Percentiles rank a stretch among this genome's conserved stretches.
phyloP scores from a whole-genome alignment of 2,113 vertebrate genomes.

The Larimichthys polyactis region DNA sequence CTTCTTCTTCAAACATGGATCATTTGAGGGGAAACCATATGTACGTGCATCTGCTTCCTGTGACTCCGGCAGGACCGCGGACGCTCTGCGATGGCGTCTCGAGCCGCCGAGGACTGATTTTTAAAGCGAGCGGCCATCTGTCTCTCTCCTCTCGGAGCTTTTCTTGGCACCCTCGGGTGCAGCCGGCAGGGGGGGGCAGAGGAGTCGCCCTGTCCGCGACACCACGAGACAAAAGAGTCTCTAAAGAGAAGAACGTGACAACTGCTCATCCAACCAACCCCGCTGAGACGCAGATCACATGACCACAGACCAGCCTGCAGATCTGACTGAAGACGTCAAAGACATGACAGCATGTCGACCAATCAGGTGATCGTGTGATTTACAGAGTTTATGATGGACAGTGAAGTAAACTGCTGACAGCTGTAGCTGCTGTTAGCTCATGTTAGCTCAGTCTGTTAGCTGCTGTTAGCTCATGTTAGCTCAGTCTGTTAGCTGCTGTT shows the following conservation, averaged over 20 bases:
- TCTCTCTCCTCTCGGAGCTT: slow-evolving; percentile 72
- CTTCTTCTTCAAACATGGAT: slow-evolving; percentile 58
- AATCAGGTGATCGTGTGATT: no score
- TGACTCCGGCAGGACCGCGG: slow-evolving; percentile 67
- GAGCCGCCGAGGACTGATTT: slow-evolving; percentile 70
- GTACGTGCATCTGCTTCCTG: slow-evolving; percentile 81
- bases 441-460: no score
- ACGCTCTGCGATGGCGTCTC: slow-evolving; percentile 57
- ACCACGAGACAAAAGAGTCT: slow-evolving; percentile 71
- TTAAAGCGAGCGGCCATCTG: slow-evolving; percentile 83
- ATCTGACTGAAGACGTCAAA: neutral
- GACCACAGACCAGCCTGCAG: neutral
- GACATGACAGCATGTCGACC: no score
- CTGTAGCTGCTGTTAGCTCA: no score
- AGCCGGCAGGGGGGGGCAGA: slow-evolving; percentile 11
- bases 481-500: no score
- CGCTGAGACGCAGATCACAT: slow-evolving; percentile 43
- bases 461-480: no score
- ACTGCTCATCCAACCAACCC: slow-evolving; percentile 65
- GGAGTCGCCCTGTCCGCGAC: slow-evolving; percentile 56
- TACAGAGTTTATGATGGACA: no score
- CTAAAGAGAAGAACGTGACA: slow-evolving; percentile 61
- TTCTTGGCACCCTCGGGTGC: slow-evolving; percentile 73
- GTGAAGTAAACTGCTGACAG: no score
- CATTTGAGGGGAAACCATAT: slow-evolving; percentile 83